Percentiles rank a stretch among this genome's conserved stretches.
Conservation (phyloP, 2,888 invertebrate species). For the Andrena dorsata region DNA sequence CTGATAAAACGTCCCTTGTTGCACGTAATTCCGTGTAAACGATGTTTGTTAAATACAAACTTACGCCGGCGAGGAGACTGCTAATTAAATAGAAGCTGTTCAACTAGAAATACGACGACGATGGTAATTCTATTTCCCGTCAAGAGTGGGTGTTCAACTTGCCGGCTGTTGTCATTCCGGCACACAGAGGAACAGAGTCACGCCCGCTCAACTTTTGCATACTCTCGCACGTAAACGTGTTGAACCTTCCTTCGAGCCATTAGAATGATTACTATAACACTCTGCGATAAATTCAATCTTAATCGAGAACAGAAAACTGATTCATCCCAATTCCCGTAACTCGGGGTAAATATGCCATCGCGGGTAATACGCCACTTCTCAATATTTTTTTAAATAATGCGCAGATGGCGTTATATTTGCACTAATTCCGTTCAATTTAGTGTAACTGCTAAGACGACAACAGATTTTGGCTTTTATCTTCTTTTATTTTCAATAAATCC, state of each 20-base stretch:
- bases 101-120: constrained; percentile 14
- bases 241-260: background rate
- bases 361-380: too few relatives aligned
- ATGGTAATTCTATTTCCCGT: constrained; percentile 5
- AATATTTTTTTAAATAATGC: too few relatives aligned
- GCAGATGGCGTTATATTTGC: too few relatives aligned
- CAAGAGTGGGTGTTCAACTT: background rate
- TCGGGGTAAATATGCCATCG: too few relatives aligned
- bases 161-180: background rate
- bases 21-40: constrained; percentile 18
- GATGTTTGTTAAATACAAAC: constrained; percentile 27
- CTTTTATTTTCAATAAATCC: too few relatives aligned
- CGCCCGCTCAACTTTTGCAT: constrained; percentile 2
- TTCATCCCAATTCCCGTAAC: too few relatives aligned
- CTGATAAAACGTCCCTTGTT: constrained; percentile 17
- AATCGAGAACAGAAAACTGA: too few relatives aligned
- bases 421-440: too few relatives aligned
- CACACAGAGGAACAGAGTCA: constrained; percentile 3
- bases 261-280: background rate
- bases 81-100: constrained; percentile 32
- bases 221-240: background rate
- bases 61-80: constrained; percentile 3
- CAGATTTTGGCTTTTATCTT: too few relatives aligned
- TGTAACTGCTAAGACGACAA: too few relatives aligned
- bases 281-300: background rate